phyloP scores from a whole-genome alignment of 2,888 invertebrate genomes.

The Dryadula phaetusa region DNA sequence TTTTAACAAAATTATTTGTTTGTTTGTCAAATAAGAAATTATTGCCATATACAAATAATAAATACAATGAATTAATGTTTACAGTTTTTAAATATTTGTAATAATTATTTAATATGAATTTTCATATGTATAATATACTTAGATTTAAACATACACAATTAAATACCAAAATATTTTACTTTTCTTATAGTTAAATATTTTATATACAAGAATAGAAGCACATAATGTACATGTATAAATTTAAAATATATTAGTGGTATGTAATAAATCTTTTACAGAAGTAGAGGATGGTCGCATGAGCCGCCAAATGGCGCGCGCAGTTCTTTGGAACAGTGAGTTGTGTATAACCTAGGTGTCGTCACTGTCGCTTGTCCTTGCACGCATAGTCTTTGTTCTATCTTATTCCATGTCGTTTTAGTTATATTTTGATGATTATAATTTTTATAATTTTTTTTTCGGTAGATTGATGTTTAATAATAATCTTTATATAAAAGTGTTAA shows the following conservation, averaged over 20 bases:
- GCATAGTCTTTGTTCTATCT: constrained; percentile 24
- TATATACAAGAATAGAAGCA: not conserved
- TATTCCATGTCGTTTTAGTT: constrained; percentile 27
- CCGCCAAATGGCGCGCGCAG: constrained; percentile 91
- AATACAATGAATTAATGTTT: not conserved
- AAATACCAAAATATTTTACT: not conserved
- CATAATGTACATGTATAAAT: not conserved
- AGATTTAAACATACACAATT: too few species aligned
- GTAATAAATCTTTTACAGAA: constrained; percentile 78
- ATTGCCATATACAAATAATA: not conserved
- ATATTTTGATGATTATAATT: too few species aligned
- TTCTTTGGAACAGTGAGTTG: constrained; percentile 94
- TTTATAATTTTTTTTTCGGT: too few species aligned
- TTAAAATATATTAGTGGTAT: constrained; percentile 14
- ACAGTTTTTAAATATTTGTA: too few species aligned
- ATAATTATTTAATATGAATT: too few species aligned
- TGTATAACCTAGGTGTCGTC: constrained; percentile 55
- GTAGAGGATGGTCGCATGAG: constrained; percentile 92
- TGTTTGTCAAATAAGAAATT: not conserved
- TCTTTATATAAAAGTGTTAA: too few species aligned
- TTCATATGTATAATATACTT: too few species aligned
- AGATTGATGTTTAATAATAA: too few species aligned
- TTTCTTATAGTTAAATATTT: not conserved
- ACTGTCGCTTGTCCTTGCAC: constrained; percentile 57
- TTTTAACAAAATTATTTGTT: not conserved